Base-by-base conservation (phyloP, 2,797 vertebrate genomes). In the Otolemur crassicaudatus region DNA sequence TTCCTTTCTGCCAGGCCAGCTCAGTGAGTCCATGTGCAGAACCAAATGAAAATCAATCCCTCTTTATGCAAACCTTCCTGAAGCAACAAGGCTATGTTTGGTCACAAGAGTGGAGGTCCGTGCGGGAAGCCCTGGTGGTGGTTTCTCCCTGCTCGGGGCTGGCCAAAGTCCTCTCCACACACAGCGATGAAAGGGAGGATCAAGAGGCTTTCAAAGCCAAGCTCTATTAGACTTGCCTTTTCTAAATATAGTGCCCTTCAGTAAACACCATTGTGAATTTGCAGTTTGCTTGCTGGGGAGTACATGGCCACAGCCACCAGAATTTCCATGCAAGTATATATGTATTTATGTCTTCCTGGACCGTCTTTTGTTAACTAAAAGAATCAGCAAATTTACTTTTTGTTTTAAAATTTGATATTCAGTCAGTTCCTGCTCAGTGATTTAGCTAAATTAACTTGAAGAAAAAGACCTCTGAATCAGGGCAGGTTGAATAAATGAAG, bases 161-260 rank as follows among this genome's bases (percentile, higher is more conserved):
- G 60, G 87, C 94, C 94, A 61, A 97, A 97, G 96, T 96, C 96
- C 97, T 98, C 98, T 97, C 97, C 96, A 93, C 95, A 3, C 87
- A 83, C 75, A 92, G 97, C 22, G 95, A 77, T 87, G 98, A 98
- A 97, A 96, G 90, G 90, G 69, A 95, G 96, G 95, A 98, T 98
- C 98, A 98, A 85, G 96, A 93, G 83, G 97, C 96, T 97, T 96
- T 95, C 0, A 10, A 93, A 97, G 96, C 4, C 75, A 91, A 97
- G 97, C 97, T 98, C 92, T 73, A 94, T 96, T 0, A 14, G 97
- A 95, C 92, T 93, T 88, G 94, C 87, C 63, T 95, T 95, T 97
- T 94, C 98, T 99, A 99, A 98, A 98, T 98, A 98, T 99, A 99
- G 98, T 73, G 61, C 93, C 95, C 96, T 94, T 95, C 96, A 97